phyloP scores from a whole-genome alignment of 2,113 vertebrate species.

The Apodemus sylvaticus region DNA sequence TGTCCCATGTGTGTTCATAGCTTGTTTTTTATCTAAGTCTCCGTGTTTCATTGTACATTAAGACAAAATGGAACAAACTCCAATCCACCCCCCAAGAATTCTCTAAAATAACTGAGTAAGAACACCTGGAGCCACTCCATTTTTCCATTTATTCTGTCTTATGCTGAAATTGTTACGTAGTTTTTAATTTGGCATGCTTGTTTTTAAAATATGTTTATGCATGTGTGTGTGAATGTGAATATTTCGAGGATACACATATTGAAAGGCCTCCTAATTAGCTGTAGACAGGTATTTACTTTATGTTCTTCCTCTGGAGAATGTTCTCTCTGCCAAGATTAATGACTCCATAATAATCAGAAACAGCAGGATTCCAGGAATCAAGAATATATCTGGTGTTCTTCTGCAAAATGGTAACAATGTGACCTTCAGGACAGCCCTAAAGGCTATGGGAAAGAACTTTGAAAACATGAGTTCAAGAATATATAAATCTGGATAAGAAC shows the following conservation, averaged over 20 bases:
- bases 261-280: background rate
- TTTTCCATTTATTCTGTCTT: background rate
- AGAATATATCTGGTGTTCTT: too few relatives aligned
- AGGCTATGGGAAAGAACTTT: too few relatives aligned
- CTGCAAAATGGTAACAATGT: too few relatives aligned
- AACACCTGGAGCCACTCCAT: background rate
- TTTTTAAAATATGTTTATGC: background rate
- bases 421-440: too few relatives aligned
- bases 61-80: background rate
- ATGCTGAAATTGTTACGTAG: background rate
- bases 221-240: background rate
- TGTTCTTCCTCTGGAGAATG: too few relatives aligned
- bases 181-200: background rate
- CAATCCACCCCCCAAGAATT: background rate
- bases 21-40: background rate
- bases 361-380: too few relatives aligned
- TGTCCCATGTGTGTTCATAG: background rate
- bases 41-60: background rate
- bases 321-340: too few relatives aligned
- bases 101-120: background rate
- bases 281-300: background rate
- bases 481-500: too few relatives aligned
- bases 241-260: background rate
- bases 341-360: too few relatives aligned
- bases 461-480: too few relatives aligned